phyloP scores from a whole-genome alignment of 1,140 invertebrate genomes.

The Drosophila eugracilis region DNA sequence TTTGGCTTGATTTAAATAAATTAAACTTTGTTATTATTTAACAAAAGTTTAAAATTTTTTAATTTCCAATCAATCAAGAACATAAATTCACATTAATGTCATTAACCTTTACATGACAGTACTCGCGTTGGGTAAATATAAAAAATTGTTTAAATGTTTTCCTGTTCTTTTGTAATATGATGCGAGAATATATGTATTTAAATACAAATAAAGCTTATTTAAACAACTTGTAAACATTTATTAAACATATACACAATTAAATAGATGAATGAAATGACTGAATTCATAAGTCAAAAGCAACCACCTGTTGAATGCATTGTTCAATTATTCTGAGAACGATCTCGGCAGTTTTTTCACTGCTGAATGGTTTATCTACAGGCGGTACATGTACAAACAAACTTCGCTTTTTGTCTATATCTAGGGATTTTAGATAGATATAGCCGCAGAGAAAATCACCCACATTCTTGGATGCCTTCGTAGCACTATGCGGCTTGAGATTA shows the following conservation, averaged over 20 bases:
- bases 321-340: constrained; percentile 86
- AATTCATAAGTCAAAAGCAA: constrained; percentile 19
- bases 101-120: neutral
- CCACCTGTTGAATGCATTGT: constrained; percentile 71
- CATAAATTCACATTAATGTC: too few relatives aligned
- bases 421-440: constrained; percentile 88
- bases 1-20: too few relatives aligned
- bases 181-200: neutral
- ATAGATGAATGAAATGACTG: neutral
- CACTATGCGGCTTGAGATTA: neutral
- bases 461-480: constrained; percentile 60
- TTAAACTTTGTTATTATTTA: too few relatives aligned
- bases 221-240: neutral
- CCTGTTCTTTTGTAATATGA: neutral
- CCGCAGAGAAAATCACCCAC: constrained; percentile 87
- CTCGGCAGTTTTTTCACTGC: constrained; percentile 85
- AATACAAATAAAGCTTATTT: neutral
- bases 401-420: constrained; percentile 85
- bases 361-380: constrained; percentile 86
- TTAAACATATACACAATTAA: neutral
- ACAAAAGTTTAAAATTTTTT: too few relatives aligned
- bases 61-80: too few relatives aligned
- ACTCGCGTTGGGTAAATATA: neutral
- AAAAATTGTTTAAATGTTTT: neutral
- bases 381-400: constrained; percentile 88